These are phyloP conservation scores for Eristalis tenax DNA, from an alignment of 2,888 invertebrate genomes.

Conservation along the genomic window DNA sequence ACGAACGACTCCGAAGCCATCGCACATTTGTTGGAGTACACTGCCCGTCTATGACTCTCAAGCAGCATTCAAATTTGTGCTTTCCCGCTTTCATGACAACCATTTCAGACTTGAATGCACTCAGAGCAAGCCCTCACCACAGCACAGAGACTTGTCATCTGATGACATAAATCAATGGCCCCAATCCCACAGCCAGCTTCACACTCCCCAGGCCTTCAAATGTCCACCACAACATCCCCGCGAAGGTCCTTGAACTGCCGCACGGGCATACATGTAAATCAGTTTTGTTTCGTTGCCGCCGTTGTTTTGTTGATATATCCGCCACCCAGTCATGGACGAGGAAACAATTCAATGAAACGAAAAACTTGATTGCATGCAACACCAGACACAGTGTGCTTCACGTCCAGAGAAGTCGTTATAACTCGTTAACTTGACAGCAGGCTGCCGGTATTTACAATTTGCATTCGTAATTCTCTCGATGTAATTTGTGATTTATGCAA, in stretches of 20 bases:
- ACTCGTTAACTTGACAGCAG: constrained; percentile 57
- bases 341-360: not conserved
- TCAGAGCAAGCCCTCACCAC: too few relatives aligned
- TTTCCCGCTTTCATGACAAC: too few relatives aligned
- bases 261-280: not conserved
- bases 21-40: too few relatives aligned
- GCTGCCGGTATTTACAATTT: constrained; percentile 65
- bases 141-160: too few relatives aligned
- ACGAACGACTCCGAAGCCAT: too few relatives aligned
- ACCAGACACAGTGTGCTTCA: not conserved
- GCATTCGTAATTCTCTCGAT: constrained; percentile 39
- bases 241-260: not conserved
- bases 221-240: not conserved
- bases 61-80: too few relatives aligned
- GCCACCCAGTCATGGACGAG: not conserved
- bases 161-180: too few relatives aligned
- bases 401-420: constrained; percentile 26
- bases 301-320: not conserved
- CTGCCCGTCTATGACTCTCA: too few relatives aligned
- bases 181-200: not conserved
- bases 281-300: not conserved
- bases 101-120: too few relatives aligned
- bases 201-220: not conserved
- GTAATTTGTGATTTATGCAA: constrained; percentile 67
- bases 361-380: not conserved